Percentiles rank a stretch among this genome's conserved stretches.
Evolutionary conservation across 2,797 vertebrate species (phyloP).

Genomic region (Triplophysa yarkandensis): DNA sequence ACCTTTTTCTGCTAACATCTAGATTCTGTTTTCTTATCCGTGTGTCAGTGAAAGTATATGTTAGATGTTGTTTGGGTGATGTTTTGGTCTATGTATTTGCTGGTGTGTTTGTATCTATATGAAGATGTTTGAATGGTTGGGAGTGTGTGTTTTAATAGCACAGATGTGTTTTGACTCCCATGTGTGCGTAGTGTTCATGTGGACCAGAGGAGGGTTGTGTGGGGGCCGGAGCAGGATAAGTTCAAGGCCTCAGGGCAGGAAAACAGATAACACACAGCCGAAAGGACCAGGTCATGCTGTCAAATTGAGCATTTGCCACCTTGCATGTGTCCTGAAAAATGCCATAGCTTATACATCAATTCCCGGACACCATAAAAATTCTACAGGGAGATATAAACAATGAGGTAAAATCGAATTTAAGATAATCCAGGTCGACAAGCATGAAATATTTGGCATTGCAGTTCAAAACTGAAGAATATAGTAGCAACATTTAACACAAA

Average conservation of each 20-base stretch:
- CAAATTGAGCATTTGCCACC: background rate
- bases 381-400: too few species aligned
- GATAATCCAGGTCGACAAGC: too few species aligned
- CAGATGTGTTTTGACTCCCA: background rate
- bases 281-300: slow-evolving; percentile 3
- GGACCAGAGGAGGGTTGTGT: slow-evolving; percentile 31
- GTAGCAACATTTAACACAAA: too few species aligned
- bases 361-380: background rate
- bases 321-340: background rate
- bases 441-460: too few species aligned
- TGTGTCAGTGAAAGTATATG: background rate
- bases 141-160: background rate
- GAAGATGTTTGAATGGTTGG: background rate
- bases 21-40: background rate
- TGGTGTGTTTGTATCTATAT: background rate
- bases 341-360: background rate
- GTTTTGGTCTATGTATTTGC: too few species aligned
- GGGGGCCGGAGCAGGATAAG: slow-evolving; percentile 18
- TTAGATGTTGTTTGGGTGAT: background rate
- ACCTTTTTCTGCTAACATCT: background rate
- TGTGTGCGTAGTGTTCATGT: slow-evolving; percentile 24
- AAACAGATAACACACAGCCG: slow-evolving; percentile 43
- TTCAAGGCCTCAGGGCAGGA: slow-evolving; percentile 47
- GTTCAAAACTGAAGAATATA: too few species aligned
- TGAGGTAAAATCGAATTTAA: too few species aligned